These are phyloP conservation scores for Polylopha cassiicola DNA, from an alignment of 2,888 invertebrate genomes.

Conservation along the genomic window DNA sequence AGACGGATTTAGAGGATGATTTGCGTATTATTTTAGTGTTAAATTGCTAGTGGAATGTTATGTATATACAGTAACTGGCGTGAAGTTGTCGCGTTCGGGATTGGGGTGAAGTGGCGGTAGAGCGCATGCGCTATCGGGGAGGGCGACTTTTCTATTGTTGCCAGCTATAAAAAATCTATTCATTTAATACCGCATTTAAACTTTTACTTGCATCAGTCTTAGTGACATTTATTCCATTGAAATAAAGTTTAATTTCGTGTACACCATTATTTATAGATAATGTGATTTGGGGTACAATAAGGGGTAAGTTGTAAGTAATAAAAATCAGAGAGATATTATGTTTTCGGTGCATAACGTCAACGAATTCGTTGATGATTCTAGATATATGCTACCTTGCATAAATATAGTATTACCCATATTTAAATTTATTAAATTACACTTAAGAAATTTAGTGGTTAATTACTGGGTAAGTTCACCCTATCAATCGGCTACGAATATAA, in stretches of 20 bases:
- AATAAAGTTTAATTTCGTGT: slow-evolving; percentile 43
- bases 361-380: too few relatives aligned
- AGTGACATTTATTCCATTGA: slow-evolving; percentile 34
- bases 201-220: slow-evolving; percentile 31
- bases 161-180: slow-evolving; percentile 48
- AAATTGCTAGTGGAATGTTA: slow-evolving; percentile 60
- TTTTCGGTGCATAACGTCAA: too few relatives aligned
- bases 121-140: slow-evolving; percentile 62
- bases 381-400: too few relatives aligned
- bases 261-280: slow-evolving; percentile 23
- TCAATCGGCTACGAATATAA: too few relatives aligned
- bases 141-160: slow-evolving; percentile 62
- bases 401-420: too few relatives aligned
- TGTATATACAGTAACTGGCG: slow-evolving; percentile 67
- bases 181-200: slow-evolving; percentile 13
- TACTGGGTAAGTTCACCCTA: too few relatives aligned
- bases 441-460: too few relatives aligned
- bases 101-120: slow-evolving; percentile 52
- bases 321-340: slow-evolving; percentile 50
- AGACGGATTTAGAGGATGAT: slow-evolving; percentile 68
- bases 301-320: slow-evolving; percentile 34
- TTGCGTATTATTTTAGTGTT: slow-evolving; percentile 52
- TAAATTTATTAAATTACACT: too few relatives aligned
- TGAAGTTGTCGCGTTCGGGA: slow-evolving; percentile 63
- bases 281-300: slow-evolving; percentile 28